Evolutionary conservation across 2,113 vertebrate species (phyloP).

Genomic region (Gulo gulo): DNA sequence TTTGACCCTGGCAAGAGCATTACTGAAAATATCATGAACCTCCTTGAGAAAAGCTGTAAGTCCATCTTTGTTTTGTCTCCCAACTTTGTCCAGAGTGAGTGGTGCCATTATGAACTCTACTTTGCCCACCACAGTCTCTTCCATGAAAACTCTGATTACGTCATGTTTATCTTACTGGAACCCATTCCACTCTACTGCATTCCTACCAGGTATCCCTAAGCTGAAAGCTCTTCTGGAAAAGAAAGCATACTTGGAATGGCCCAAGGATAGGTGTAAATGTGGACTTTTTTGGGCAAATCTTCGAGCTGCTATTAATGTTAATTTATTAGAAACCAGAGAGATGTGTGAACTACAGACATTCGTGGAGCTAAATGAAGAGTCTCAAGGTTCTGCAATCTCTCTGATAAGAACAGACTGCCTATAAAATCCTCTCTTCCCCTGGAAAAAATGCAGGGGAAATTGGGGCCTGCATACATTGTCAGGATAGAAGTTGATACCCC

Average conservation of each 20-base stretch:
- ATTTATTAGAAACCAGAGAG: constrained; percentile 46
- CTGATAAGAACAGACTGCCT: constrained; percentile 32
- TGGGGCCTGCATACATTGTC: not conserved
- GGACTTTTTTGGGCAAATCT: constrained; percentile 90
- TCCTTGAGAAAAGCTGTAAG: constrained; percentile 88
- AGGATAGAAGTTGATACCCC: not conserved
- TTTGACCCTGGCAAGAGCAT: constrained; percentile 87
- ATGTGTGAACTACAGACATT: constrained; percentile 9
- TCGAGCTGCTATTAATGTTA: constrained; percentile 82
- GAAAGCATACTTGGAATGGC: constrained; percentile 92
- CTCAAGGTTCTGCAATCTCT: constrained; percentile 40
- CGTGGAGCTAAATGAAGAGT: constrained; percentile 69
- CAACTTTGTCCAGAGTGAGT: constrained; percentile 91
- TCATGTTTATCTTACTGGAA: constrained; percentile 90
- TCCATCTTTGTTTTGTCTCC: constrained; percentile 91
- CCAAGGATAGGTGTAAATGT: constrained; percentile 87
- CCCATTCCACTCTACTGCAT: constrained; percentile 87
- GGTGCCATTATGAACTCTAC: constrained; percentile 92
- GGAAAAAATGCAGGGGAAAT: not conserved
- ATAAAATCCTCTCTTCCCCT: not conserved
- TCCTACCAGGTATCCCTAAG: constrained; percentile 86
- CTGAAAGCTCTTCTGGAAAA: constrained; percentile 88
- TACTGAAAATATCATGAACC: constrained; percentile 88
- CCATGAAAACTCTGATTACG: constrained; percentile 78
- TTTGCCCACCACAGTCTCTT: constrained; percentile 88